Percentiles rank a stretch among this genome's conserved stretches.
These are phyloP conservation scores for Melolontha melolontha DNA, from an alignment of 2,888 invertebrate genomes.

Conservation along the genomic window DNA sequence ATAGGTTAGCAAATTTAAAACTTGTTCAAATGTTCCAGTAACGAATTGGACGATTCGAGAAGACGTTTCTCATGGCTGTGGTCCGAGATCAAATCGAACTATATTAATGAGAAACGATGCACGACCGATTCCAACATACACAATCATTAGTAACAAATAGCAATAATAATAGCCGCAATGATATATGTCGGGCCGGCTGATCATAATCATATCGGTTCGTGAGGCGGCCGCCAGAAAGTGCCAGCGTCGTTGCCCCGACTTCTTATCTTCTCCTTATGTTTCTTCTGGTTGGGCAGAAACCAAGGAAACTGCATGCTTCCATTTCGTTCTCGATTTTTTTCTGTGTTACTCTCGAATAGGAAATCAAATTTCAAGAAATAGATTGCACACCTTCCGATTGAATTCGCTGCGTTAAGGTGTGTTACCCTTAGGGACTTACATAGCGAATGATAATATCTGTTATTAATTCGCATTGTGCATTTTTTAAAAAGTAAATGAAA, in stretches of 20 bases:
- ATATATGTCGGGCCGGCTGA: constrained; percentile 64
- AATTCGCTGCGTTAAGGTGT: constrained; percentile 21
- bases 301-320: constrained; percentile 47
- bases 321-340: constrained; percentile 34
- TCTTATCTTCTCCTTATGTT: constrained; percentile 43
- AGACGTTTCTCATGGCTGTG: constrained; percentile 59
- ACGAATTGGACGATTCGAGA: constrained; percentile 36
- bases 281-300: constrained; percentile 40
- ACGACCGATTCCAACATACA: constrained; percentile 66
- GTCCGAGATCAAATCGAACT: constrained; percentile 64
- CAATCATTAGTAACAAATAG: constrained; percentile 67
- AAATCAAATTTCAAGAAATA: constrained; percentile 32
- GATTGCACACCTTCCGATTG: constrained; percentile 14
- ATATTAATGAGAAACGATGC: constrained; percentile 67
- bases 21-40: constrained; percentile 22
- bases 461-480: no score
- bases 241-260: constrained; percentile 39
- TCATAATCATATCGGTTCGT: constrained; percentile 61
- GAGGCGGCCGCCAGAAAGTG: constrained; percentile 46
- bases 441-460: not conserved
- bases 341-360: constrained; percentile 16
- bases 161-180: constrained; percentile 66
- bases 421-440: not conserved
- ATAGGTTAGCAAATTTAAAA: not conserved
- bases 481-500: no score